Evolutionary conservation across 1,140 invertebrate species (phyloP), one percentile per base, ranked within the genome.

Genomic region (Oedothorax gibbosus): DNA sequence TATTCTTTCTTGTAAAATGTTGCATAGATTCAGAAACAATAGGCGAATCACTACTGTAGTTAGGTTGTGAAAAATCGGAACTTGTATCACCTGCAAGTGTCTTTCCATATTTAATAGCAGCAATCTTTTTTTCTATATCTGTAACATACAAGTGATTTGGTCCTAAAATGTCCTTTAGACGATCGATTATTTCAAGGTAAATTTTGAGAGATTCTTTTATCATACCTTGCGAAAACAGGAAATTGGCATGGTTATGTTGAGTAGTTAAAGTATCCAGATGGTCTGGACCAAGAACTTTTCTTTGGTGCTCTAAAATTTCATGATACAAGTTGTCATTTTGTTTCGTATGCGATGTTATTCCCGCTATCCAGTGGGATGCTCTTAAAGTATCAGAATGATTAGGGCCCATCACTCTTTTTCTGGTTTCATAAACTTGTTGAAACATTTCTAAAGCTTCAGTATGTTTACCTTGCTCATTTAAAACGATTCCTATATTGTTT

Each of bases 231-330:
- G 5, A 35, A 21, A 14, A 68, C 21, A 14, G 49, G 21, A 11
- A 20, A 14, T 35, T 35, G 49, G 65, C 65, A 35, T 35, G 49
- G 2, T 21, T 12, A 20, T 10, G 20, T 68, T 50, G n/a, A 49
- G 49, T 21, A 35, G 65, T 35, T 68, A 68, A 20, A 12, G 65
- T 50, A 35, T 68, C 65, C 49, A 49, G 65, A 68, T 68, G 65
- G 49, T 3, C 49, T 68, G 21, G 11, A 35, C 65, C 65, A 49
- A 68, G 12, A 21, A 68, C 65, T 21, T 18, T 68, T 12, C 49
- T 49, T 35, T 21, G 49, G 5, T 68, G n/a, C 49, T 68, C 20
- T 7, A 68, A 14, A 35, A 68, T 14, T 7, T 68, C 65, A 12
- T 68, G 12, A 10, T 35, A 21, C 12, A 68, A 21, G 10, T 68